These are phyloP conservation scores for Bombylius major DNA, from an alignment of 2,888 invertebrate genomes.

Conservation along the genomic window DNA sequence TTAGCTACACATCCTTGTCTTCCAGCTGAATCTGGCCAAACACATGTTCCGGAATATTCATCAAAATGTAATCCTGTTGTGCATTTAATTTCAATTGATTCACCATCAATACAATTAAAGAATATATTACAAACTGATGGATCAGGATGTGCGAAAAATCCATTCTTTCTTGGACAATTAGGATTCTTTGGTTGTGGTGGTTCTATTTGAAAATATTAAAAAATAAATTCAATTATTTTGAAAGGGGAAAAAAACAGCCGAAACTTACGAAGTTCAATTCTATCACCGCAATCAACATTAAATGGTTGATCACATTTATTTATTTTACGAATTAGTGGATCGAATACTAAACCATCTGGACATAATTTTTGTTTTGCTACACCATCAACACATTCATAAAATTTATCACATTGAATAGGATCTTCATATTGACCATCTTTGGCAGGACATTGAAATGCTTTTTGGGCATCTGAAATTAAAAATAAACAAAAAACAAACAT, in stretches of 20 bases:
- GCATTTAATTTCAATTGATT: slow-evolving; percentile 64
- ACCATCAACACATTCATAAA: slow-evolving; percentile 65
- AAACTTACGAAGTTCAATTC: slow-evolving; percentile 75
- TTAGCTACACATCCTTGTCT: slow-evolving; percentile 55
- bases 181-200: slow-evolving; percentile 52
- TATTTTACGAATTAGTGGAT: slow-evolving; percentile 68
- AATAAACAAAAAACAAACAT: slow-evolving; percentile 5
- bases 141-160: slow-evolving; percentile 84
- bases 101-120: slow-evolving; percentile 82
- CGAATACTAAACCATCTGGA: slow-evolving; percentile 81
- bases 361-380: slow-evolving; percentile 61
- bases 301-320: slow-evolving; percentile 90
- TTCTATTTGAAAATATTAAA: slow-evolving; percentile 41
- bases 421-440: slow-evolving; percentile 76
- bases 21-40: slow-evolving; percentile 73
- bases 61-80: slow-evolving; percentile 84
- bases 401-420: slow-evolving; percentile 73
- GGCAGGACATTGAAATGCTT: slow-evolving; percentile 60
- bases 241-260: neutral
- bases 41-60: slow-evolving; percentile 78
- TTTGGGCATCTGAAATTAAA: slow-evolving; percentile 21
- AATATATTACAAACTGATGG: slow-evolving; percentile 68
- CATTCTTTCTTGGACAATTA: slow-evolving; percentile 72
- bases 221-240: neutral
- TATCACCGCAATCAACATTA: slow-evolving; percentile 82